Evolutionary conservation across 1,140 invertebrate genomes (phyloP).

Genomic region (Leptonema lineaticorne): DNA sequence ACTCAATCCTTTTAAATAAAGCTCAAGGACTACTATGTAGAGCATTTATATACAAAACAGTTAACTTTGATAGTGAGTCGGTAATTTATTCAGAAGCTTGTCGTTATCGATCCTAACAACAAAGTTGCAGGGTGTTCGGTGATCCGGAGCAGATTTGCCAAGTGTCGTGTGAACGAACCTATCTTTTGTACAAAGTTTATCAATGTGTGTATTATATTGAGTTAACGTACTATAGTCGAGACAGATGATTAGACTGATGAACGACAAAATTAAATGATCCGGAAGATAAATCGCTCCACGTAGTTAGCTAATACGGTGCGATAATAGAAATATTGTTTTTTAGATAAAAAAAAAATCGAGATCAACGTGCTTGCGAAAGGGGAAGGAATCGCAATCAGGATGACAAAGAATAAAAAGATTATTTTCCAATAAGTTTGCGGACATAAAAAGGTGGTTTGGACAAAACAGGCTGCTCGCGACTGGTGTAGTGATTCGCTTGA

Average conservation of each 20-base stretch:
- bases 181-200: background rate
- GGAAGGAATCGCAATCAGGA: background rate
- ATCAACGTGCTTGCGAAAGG: background rate
- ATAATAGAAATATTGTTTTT: too few species aligned
- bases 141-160: slow-evolving; percentile 17
- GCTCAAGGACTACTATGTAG: background rate
- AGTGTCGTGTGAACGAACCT: slow-evolving; percentile 17
- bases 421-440: background rate
- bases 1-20: background rate
- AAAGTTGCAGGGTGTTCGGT: slow-evolving; percentile 10
- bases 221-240: background rate
- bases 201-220: background rate
- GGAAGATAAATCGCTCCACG: background rate
- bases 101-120: slow-evolving; percentile 12
- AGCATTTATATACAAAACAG: background rate
- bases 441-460: background rate
- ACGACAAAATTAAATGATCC: background rate
- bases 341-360: background rate
- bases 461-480: background rate
- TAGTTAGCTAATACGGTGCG: background rate
- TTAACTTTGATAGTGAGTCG: background rate
- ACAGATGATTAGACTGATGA: background rate
- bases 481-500: background rate
- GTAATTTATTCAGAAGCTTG: slow-evolving; percentile 15
- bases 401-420: background rate